Evolutionary conservation across 2,797 vertebrate genomes (phyloP), one percentile per base, ranked within the genome.

Genomic region (Alectoris magna): DNA sequence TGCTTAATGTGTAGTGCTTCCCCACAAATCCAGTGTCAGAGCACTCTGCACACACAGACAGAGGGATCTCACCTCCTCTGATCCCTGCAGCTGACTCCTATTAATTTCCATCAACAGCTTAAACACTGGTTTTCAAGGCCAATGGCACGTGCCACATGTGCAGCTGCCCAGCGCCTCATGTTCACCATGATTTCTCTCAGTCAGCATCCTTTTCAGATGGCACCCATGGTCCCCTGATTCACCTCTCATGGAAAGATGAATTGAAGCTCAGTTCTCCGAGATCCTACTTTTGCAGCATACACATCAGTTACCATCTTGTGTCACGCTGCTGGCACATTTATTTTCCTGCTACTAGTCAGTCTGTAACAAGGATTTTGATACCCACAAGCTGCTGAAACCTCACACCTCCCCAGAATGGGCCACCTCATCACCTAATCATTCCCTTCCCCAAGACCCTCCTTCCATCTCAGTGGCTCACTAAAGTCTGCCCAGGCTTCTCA

Each of bases 141-240:
- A 36, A 39, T 87, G 23, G 62, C 23, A 77, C 0, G 0, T 38
- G 39, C 19, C n/a, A 11, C 1, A 0, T 48, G 26, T 27, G 34
- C 8, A 4, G 5, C 80, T 49, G 21, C 9, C 46, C 31, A 36
- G 17, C 24, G 27, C 73, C 17, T 8, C 13, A 3, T 1, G 26
- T 34, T 90, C 53, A 38, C 18, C 12, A 14, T 3, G 15, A 26
- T 29, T 77, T 87, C 69, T 46, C 1, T 46, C 36, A 2, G 38
- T 34, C 55, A 85, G 17, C 27, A 56, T 69, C 14, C 39, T 38
- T 74, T 62, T 49, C 44, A 69, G 49, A 36, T 2, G 26, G 39
- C 8, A 23, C 29, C 56, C 8, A 7, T 8, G 18, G 9, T 58
- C 10, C 16, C 70, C 29, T 63, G 24, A 14, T 43, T 73, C 34